Base-by-base conservation (phyloP, 2,113 vertebrate species). In the Cochlearius cochlearius region DNA sequence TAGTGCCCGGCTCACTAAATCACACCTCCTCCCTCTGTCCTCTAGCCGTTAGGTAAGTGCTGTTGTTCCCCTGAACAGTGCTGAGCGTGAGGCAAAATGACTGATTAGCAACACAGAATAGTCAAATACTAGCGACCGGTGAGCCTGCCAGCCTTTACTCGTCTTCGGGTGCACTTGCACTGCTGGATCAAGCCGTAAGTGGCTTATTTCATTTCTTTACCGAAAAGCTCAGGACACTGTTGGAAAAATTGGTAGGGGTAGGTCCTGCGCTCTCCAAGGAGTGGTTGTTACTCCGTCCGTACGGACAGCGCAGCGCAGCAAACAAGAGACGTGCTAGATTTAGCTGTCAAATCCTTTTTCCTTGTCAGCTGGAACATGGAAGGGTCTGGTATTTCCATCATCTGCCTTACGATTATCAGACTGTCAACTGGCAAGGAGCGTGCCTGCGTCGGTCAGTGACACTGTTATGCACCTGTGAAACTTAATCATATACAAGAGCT, bases 141-240 rank as follows among this genome's bases (percentile, higher is more conserved):
- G 12, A 64, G 27, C 27, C 75, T 63, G 78, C 47, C 69, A 25
- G 73, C 66, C 62, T 67, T 27, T 5, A 6, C 10, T 47, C 59
- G 4, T 5, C 4, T 1, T 3, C 1, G 2, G 16, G 10, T 60
- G 15, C 14, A 3, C 17, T 3, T 1, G 30, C 20, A 8, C 50
- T 26, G 73, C 59, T 10, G 67, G 21, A 11, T 22, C 21, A 58
- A n/a, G 41, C 32, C 4, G 43, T 1, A 63, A 62, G 14, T 1
- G 25, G 9, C 7, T 86, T 26, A 27, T 66, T 74, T 53, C 2
- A 27, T 22, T 59, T 36, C 21, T 49, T 26, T 5, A 41, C 29
- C 0, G 2, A 49, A 45, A 41, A 59, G 12, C 49, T 47, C 49
- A 7, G 53, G 63, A 19, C 16, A 2, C 20, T 13, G 25, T 15